A percentile compares a stretch with the other conserved stretches of the same genome.
Conservation (phyloP, 1,140 invertebrate genomes). For the Bombus ignitus region DNA sequence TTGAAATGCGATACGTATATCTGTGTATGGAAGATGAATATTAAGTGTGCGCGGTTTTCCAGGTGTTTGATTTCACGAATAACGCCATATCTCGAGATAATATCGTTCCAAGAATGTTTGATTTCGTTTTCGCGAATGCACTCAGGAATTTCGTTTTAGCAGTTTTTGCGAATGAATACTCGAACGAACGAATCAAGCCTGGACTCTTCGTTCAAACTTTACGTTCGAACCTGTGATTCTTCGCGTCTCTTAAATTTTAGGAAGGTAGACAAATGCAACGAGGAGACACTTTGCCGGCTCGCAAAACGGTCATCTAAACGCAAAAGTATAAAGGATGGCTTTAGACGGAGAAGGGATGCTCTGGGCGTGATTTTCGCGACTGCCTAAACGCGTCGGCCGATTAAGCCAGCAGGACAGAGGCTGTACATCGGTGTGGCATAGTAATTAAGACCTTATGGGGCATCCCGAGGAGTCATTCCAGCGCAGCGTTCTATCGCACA, state of each 20-base stretch:
- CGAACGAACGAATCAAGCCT: neutral
- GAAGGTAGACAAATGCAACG: neutral
- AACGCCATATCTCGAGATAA: neutral
- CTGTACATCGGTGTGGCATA: constrained; percentile 2
- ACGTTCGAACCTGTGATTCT: neutral
- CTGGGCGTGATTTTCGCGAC: neutral
- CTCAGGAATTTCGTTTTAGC: neutral
- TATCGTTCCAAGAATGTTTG: neutral
- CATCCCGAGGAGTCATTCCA: constrained; percentile 63
- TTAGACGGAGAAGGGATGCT: neutral
- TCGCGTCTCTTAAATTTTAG: neutral
- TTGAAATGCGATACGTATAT: too few species aligned
- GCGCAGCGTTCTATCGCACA: constrained; percentile 60
- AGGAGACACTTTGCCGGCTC: too few species aligned
- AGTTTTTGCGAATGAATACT: neutral
- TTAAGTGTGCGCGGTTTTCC: too few species aligned
- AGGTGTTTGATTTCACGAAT: neutral
- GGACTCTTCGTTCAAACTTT: neutral
- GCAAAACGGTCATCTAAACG: accelerated
- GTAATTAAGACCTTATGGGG: constrained; percentile 74
- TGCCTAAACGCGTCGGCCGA: constrained; percentile 8
- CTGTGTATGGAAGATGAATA: too few species aligned
- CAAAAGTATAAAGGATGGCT: accelerated
- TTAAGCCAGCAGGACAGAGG: constrained; percentile 5
- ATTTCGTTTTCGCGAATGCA: neutral